Evolutionary conservation across 2,797 vertebrate species (phyloP), one percentile per base, ranked within the genome.

Genomic region (Pagetopsis macropterus): DNA sequence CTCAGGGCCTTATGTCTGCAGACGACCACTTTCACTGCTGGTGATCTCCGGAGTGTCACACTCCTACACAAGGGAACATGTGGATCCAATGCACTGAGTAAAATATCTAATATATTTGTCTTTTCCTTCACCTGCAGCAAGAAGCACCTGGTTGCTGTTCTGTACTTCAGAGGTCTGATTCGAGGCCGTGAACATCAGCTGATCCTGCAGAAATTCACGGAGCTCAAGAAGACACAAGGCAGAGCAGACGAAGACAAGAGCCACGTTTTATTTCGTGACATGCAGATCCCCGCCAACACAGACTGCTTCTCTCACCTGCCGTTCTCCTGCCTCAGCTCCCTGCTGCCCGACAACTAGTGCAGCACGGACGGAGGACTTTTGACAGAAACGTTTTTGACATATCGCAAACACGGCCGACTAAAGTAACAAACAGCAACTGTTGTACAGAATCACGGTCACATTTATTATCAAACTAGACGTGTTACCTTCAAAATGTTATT

Each of bases 61-160:
- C 33, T 37, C 8, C 33, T 37, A 37, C 6, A 37, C 9, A 37
- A 37, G 33, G 33, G 33, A 9, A 37, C 5, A 15, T 11, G 9
- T 19, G 11, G 11, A 49, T 50, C 19, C 14, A 12, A 19, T 3
- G 13, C 8, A 31, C 10, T 9, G n/a, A 37, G 33, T 37, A 9
- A 8, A 37, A 9, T 37, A 8, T 37, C 33, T 46, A 46, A 49
- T 19, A 4, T 21, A 10, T 21, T n/a, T 17, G 15, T 23, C 9
- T 40, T 10, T 17, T 68, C 46, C 7, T 78, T 57, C 40, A 3
- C 77, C 76, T 80, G 21, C 87, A 95, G 94, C 45, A 87, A 60
- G 81, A 91, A 81, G 50, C 94, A 95, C 76, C 88, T 95, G 55
- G 77, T 83, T 0, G 94, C 94, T 0, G 82, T 95, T 16, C 85